Conservation (phyloP, 2,113 vertebrate species). For the Prionailurus bengalensis region DNA sequence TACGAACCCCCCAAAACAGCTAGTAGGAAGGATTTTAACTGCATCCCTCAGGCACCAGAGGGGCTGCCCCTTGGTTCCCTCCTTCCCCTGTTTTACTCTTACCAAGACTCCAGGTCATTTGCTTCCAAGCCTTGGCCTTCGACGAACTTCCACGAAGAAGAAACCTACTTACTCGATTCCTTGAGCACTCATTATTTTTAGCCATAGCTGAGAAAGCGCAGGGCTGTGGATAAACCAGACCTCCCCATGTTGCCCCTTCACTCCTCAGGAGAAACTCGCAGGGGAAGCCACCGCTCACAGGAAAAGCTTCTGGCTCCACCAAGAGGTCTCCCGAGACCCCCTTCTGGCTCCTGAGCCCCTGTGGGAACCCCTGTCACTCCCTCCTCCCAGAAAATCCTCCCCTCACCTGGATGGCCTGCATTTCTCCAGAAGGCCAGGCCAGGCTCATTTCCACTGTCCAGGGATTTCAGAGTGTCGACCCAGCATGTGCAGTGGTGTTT, state of each 20-base stretch:
- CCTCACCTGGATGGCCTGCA: too few relatives aligned
- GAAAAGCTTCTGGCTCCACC: not conserved
- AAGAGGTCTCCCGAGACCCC: rapidly evolving
- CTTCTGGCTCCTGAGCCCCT: not conserved
- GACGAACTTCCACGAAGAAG: not conserved
- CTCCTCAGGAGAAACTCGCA: not conserved
- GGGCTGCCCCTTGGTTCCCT: not conserved
- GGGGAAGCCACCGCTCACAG: not conserved
- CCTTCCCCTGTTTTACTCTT: not conserved
- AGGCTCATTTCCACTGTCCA: not conserved
- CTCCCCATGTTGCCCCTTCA: not conserved
- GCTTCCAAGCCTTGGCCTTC: not conserved
- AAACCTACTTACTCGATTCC: not conserved
- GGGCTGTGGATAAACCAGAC: not conserved
- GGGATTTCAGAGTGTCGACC: not conserved
- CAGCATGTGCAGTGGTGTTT: rapidly evolving
- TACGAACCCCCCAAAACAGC: not conserved
- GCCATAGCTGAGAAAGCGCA: not conserved
- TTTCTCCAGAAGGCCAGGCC: not conserved
- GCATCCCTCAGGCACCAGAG: not conserved
- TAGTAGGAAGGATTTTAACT: not conserved
- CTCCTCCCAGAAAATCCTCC: not conserved
- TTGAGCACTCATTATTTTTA: not conserved
- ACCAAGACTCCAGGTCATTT: not conserved
- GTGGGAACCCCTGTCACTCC: not conserved